Conservation (phyloP, 2,888 invertebrate genomes). For the Eupsilia transversa region DNA sequence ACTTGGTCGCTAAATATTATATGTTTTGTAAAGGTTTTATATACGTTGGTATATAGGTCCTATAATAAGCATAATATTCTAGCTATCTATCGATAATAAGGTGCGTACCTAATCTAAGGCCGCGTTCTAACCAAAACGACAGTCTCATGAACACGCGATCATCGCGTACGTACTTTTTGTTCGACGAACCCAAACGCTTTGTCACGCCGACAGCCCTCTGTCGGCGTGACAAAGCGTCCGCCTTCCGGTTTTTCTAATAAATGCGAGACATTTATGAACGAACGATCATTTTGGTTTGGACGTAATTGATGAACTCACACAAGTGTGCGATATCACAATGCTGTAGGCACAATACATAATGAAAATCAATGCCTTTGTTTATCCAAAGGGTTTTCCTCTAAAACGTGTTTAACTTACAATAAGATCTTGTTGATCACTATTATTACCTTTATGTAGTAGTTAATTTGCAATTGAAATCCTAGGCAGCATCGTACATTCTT, state of each 20-base stretch:
- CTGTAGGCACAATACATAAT: slow-evolving; percentile 1
- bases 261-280: no score
- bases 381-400: slow-evolving; percentile 12
- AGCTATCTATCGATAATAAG: no score
- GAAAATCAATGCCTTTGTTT: slow-evolving; percentile 14
- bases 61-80: neutral
- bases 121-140: neutral
- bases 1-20: neutral
- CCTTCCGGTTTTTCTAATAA: neutral
- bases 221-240: no score
- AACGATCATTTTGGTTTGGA: neutral
- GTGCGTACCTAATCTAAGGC: neutral
- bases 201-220: no score
- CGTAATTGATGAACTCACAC: no score
- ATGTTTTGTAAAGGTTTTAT: neutral
- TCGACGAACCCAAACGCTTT: no score
- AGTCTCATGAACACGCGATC: no score
- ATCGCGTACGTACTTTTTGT: no score
- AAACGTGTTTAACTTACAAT: slow-evolving; percentile 10
- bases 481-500: no score
- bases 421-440: no score
- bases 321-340: neutral
- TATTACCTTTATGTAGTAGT: no score
- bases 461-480: no score
- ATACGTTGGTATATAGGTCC: neutral